A percentile compares a stretch with the other conserved stretches of the same genome.
Conservation (phyloP, 1,140 invertebrate species). For the Hypsibius dujardini region DNA sequence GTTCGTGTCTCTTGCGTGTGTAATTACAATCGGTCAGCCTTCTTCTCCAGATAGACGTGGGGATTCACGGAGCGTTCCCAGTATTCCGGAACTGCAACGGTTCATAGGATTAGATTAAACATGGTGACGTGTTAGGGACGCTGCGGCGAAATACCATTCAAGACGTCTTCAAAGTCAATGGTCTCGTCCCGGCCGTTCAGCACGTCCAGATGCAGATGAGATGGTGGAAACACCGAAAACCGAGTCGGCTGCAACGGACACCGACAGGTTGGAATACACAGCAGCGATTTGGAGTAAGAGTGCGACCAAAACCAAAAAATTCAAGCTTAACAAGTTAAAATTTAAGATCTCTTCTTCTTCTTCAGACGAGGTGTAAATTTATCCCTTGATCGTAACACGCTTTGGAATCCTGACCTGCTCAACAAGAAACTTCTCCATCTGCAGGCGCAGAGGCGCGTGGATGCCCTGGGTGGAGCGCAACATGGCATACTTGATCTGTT, state of each 20-base stretch:
- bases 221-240: slow-evolving; percentile 31
- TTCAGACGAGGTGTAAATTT: too few relatives aligned
- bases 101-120: neutral
- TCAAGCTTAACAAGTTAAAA: neutral
- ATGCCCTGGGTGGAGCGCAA: slow-evolving; percentile 65
- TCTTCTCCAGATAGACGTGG: neutral
- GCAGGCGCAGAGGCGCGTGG: slow-evolving; percentile 59
- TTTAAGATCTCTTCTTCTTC: too few relatives aligned
- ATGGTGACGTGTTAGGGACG: too few relatives aligned
- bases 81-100: neutral
- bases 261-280: slow-evolving; percentile 15
- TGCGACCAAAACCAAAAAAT: slow-evolving; percentile 19
- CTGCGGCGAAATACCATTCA: slow-evolving; percentile 45
- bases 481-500: slow-evolving; percentile 53
- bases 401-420: slow-evolving; percentile 49
- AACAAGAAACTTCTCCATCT: slow-evolving; percentile 61
- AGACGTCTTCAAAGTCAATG: slow-evolving; percentile 61
- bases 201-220: slow-evolving; percentile 32
- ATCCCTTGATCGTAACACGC: too few relatives aligned
- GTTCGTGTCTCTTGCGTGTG: too few relatives aligned
- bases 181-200: slow-evolving; percentile 47
- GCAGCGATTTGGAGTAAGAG: too few relatives aligned
- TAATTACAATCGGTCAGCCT: too few relatives aligned
- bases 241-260: slow-evolving; percentile 28
- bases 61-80: neutral